Conservation (phyloP, 2,888 invertebrate species). For the Drosophila subsilvestris region DNA sequence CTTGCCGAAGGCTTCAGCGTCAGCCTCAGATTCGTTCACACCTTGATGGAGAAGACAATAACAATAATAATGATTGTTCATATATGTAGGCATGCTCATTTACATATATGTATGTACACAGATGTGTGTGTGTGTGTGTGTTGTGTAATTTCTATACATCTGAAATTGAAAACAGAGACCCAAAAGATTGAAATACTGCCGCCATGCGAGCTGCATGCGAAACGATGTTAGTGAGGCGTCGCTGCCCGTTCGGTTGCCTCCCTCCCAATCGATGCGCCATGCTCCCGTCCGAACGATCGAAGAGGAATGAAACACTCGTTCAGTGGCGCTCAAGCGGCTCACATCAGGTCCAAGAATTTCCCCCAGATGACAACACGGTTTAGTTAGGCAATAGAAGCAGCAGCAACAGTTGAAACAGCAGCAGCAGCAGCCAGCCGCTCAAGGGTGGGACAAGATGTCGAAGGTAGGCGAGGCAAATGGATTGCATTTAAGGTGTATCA, state of each 20-base stretch:
- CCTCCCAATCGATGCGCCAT: background rate
- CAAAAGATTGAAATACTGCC: slow-evolving; percentile 58
- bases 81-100: slow-evolving; percentile 26
- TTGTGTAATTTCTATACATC: slow-evolving; percentile 1
- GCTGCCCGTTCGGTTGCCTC: slow-evolving; percentile 15
- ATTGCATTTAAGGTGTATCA: slow-evolving; percentile 37
- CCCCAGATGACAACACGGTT: background rate
- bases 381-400: background rate
- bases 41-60: slow-evolving; percentile 38
- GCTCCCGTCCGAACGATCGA: background rate
- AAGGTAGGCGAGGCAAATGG: slow-evolving; percentile 57
- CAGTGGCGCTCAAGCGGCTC: slow-evolving; percentile 64
- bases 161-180: slow-evolving; percentile 38
- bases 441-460: slow-evolving; percentile 62
- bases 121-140: too few relatives aligned
- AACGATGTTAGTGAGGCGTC: slow-evolving; percentile 52
- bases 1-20: slow-evolving; percentile 28
- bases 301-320: slow-evolving; percentile 55
- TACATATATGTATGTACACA: slow-evolving; percentile 18
- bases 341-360: slow-evolving; percentile 34
- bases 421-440: background rate
- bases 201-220: slow-evolving; percentile 70
- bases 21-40: slow-evolving; percentile 31
- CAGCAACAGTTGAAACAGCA: background rate
- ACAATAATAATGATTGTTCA: slow-evolving; percentile 41